Percentiles rank a stretch among this genome's conserved stretches.
phyloP scores from a whole-genome alignment of 2,797 vertebrate species.

The Gobio occitaniae region DNA sequence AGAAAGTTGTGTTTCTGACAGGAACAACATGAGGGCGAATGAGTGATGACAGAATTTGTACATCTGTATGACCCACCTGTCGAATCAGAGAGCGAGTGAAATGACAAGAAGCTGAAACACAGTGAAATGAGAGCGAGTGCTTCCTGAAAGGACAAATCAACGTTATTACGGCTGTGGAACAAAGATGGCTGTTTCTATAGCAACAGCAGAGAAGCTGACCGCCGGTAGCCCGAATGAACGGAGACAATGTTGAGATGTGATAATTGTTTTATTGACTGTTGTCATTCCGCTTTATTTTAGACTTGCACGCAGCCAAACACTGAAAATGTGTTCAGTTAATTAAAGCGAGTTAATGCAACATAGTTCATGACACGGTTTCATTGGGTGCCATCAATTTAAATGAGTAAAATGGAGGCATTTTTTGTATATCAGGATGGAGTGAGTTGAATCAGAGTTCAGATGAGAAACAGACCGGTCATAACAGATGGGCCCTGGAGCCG shows the following conservation, averaged over 20 bases:
- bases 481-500: slow-evolving; percentile 71
- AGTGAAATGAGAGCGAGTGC: slow-evolving; percentile 61
- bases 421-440: slow-evolving; percentile 14
- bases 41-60: neutral
- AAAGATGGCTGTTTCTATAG: slow-evolving; percentile 78
- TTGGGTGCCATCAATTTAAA: neutral
- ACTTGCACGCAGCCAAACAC: neutral
- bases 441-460: slow-evolving; percentile 40
- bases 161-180: slow-evolving; percentile 71
- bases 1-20: neutral
- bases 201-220: slow-evolving; percentile 77
- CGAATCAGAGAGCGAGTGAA: neutral
- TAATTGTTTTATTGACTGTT: slow-evolving; percentile 15
- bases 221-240: slow-evolving; percentile 58
- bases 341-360: slow-evolving; percentile 2
- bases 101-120: slow-evolving; percentile 51
- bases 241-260: neutral
- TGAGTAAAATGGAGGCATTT: neutral
- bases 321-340: slow-evolving; percentile 1
- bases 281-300: neutral
- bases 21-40: neutral
- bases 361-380: neutral
- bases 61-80: slow-evolving; percentile 1
- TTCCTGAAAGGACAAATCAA: slow-evolving; percentile 68
- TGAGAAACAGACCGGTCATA: slow-evolving; percentile 68